phyloP scores from a whole-genome alignment of 2,797 vertebrate species.

The Enteromius unitaeniatus region DNA sequence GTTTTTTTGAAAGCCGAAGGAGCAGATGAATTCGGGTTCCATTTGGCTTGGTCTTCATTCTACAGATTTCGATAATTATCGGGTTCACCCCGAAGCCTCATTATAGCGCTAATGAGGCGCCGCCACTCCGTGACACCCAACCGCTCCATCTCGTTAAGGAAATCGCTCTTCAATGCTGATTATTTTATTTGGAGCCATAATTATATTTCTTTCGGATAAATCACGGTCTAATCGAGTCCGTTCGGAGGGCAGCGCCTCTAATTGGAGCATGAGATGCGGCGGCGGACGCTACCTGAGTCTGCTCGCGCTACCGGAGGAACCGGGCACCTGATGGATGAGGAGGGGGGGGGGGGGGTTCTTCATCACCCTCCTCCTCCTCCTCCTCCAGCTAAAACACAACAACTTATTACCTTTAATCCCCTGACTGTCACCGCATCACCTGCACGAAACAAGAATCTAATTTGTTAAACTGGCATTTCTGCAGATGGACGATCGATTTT shows the following conservation, averaged over 20 bases:
- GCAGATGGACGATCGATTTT: constrained; percentile 97
- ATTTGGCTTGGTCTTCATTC: constrained; percentile 82
- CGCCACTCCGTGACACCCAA: constrained; percentile 95
- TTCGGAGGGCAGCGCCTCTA: constrained; percentile 92
- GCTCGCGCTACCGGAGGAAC: constrained; percentile 68
- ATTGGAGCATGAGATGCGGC: constrained; percentile 92
- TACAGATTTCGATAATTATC: constrained; percentile 77
- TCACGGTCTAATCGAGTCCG: constrained; percentile 98
- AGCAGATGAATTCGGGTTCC: constrained; percentile 80
- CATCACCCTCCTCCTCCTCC: constrained; percentile 56
- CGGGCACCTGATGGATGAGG: constrained; percentile 61
- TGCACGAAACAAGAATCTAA: constrained; percentile 95
- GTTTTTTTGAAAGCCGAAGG: constrained; percentile 65
- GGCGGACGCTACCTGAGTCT: constrained; percentile 71
- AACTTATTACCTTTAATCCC: constrained; percentile 91
- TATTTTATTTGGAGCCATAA: constrained; percentile 99
- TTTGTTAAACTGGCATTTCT: constrained; percentile 94
- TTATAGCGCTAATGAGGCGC: constrained; percentile 97
- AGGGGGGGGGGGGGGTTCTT: constrained; percentile 38
- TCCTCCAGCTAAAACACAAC: constrained; percentile 81
- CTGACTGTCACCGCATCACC: constrained; percentile 93
- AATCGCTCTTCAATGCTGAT: constrained; percentile 99
- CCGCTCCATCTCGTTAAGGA: constrained; percentile 98
- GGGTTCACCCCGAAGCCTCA: constrained; percentile 85
- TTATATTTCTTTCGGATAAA: constrained; percentile 99